Percentiles rank a stretch among this genome's conserved stretches.
These are phyloP conservation scores for Hemiscyllium ocellatum DNA, from an alignment of 2,113 vertebrate genomes.

Conservation along the genomic window DNA sequence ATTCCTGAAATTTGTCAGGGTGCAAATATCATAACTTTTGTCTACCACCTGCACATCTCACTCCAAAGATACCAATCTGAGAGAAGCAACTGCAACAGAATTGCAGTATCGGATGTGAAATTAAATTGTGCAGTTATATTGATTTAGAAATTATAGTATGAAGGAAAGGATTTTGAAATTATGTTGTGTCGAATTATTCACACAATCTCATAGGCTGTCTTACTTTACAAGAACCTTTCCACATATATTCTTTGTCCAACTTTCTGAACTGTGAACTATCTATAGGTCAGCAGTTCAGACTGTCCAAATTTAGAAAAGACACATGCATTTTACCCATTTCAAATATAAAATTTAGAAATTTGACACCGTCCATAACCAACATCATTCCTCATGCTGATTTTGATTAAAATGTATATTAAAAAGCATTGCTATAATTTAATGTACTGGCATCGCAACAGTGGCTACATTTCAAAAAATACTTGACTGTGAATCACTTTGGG, in stretches of 20 bases:
- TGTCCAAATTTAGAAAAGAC: not conserved
- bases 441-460: not conserved
- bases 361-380: not conserved
- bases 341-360: not conserved
- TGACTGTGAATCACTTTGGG: no score
- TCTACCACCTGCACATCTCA: not conserved
- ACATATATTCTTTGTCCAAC: not conserved
- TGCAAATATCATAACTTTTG: not conserved
- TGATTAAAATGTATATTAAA: not conserved
- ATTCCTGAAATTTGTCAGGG: not conserved
- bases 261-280: not conserved
- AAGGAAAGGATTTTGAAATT: not conserved
- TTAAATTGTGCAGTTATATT: not conserved
- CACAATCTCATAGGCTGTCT: not conserved
- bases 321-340: not conserved
- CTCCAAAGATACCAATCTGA: not conserved
- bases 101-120: not conserved
- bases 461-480: no score
- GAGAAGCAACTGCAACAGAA: not conserved
- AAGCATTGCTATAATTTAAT: not conserved
- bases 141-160: not conserved
- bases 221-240: not conserved
- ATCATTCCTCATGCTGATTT: not conserved
- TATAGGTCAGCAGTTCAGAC: not conserved
- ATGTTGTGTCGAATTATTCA: not conserved